Conservation (phyloP, 2,113 vertebrate species). For the Motacilla tschutschensis region DNA sequence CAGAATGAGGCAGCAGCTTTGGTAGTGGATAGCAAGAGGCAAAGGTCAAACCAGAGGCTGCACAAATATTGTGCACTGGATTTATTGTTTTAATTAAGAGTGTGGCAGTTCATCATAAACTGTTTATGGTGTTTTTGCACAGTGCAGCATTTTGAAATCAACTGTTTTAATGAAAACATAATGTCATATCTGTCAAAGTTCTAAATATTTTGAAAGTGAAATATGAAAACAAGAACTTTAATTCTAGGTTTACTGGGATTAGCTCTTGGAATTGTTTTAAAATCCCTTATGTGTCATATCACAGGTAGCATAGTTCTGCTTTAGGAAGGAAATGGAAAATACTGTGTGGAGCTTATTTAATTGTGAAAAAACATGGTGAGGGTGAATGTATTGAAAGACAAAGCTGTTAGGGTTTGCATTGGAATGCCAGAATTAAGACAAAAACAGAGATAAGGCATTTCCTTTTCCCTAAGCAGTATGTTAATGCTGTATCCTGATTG, state of each 20-base stretch:
- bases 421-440: constrained; percentile 56
- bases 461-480: background rate
- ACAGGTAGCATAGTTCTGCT: constrained; percentile 50
- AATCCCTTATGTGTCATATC: constrained; percentile 77
- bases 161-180: constrained; percentile 88
- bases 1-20: constrained; percentile 74
- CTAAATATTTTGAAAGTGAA: constrained; percentile 89
- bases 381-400: constrained; percentile 63
- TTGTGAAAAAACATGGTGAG: constrained; percentile 58
- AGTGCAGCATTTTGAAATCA: constrained; percentile 84
- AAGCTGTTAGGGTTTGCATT: constrained; percentile 33
- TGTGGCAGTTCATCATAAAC: constrained; percentile 90
- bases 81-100: constrained; percentile 96
- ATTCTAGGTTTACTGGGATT: constrained; percentile 82
- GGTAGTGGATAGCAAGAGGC: constrained; percentile 81
- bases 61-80: constrained; percentile 84
- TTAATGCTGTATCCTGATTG: background rate
- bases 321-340: constrained; percentile 33
- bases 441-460: background rate
- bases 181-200: constrained; percentile 87
- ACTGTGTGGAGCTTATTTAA: constrained; percentile 56
- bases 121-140: constrained; percentile 89
- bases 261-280: constrained; percentile 77
- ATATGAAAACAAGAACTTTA: constrained; percentile 84
- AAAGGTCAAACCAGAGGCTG: constrained; percentile 85